Evolutionary conservation across 2,113 vertebrate species (phyloP), one percentile per base, ranked within the genome.

Genomic region (Hippocampus mohnikei): DNA sequence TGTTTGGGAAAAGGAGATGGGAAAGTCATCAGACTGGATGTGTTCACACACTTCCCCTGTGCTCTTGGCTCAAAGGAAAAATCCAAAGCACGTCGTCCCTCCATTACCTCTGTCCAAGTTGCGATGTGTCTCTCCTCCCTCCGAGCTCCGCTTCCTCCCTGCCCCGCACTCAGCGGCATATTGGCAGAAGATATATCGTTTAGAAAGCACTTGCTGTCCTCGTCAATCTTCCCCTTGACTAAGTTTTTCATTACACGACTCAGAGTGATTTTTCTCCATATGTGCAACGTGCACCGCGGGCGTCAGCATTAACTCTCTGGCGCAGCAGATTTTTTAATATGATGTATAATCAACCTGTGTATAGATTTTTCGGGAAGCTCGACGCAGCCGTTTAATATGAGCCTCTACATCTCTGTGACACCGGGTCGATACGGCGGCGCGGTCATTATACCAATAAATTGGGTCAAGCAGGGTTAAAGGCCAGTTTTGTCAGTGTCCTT

Each of bases 381-480:
- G 60, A 53, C 42, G 67, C 72, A 63, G 58, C 77, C 81, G 67
- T 85, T 89, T 90, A 79, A 83, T 81, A 70, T 69, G 70, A 74
- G 41, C 11, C 69, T 48, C 60, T 77, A 72, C 84, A 78, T 81
- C 72, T 73, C 67, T 71, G 74, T 77, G 85, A 87, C 79, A 74
- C 70, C 16, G 70, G 74, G 87, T 88, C 83, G 73, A 88, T 88
- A 68, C 73, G 23, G 21, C 56, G 75, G 80, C 82, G 61, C 23
- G 69, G 84, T 80, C 80, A 88, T 91, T 91, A 91, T 77, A 79
- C 69, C 79, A 53, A 82, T 87, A 90, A 91, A 90, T 84, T 87
- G 81, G 88, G 88, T 89, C 89, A 89, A 89, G 66, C 74, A 48
- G 83, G 84, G 87, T 89, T 72, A 90, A 81, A 90, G 90, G 90